Base-by-base conservation (phyloP, 1,140 invertebrate genomes). In the Drosophila ercepeae region DNA sequence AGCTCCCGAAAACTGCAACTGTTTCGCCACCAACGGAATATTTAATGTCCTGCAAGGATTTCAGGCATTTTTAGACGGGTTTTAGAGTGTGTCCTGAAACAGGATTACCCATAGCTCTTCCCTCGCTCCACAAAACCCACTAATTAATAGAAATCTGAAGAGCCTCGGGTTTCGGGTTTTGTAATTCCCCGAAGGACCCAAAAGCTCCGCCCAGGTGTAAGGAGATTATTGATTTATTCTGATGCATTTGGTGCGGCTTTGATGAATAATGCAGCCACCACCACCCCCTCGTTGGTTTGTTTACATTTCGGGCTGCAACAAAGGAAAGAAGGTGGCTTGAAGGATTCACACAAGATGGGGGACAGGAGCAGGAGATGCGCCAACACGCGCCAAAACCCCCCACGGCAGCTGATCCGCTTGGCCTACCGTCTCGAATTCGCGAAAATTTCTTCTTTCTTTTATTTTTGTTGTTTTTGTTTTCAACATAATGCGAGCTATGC, bases 371-470 rank as follows among this genome's bases (percentile, higher is more conserved):
- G 14, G 36, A 5, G 36, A 39, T 13, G 36, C 14, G 36, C 36
- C 34, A 34, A 23, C 29, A 14, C 19, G 18, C 42, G 44, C 13
- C 44, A 19, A 25, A 49, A 23, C 14, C 44, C 18, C 44, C 45
- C 45, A 58, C 36, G 44, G 54, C 54, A 23, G 27, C 54, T 32
- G 29, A 32, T 39, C 36, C 44, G 54, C 44, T 57, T 58, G 54
- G 44, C 54, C 54, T 58, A 36, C 44, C 46, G 60, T 46, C 63
- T 52, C 50, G 41, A 74, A 74, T 74, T 74, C 63, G 70, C 60
- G 59, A 64, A 53, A 74, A 74, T 73, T 73, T 63, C 42, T 27
- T 7, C 21, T 23, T 23, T 23, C 5, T 27, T 7, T 6, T 27
- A 27, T 27, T 27, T 32, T 32, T 11, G 6, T 27, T 7, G 1